Conservation (phyloP, 1,140 invertebrate genomes). For the Heliconius nattereri region DNA sequence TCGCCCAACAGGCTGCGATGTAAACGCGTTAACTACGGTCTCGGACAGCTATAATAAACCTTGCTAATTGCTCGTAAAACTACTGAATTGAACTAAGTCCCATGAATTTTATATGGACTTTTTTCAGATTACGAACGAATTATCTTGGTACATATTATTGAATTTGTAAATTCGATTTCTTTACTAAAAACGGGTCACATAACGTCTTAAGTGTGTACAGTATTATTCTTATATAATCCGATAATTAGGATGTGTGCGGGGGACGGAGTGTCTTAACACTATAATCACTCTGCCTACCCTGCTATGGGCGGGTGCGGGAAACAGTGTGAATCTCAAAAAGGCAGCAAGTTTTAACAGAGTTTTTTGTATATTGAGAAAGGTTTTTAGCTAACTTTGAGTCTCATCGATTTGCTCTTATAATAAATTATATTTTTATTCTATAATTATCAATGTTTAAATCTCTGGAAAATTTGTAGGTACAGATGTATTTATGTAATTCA, state of each 20-base stretch:
- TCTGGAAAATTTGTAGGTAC: no score
- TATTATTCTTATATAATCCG: not conserved
- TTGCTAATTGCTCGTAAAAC: slow-evolving; percentile 48
- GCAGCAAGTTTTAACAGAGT: no score
- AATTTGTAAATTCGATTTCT: not conserved
- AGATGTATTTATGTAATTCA: not conserved
- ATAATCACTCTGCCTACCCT: no score
- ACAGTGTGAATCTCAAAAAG: no score
- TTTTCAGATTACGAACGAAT: not conserved
- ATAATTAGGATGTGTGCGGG: no score
- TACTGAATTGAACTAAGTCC: slow-evolving; percentile 22
- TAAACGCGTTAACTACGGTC: slow-evolving; percentile 19
- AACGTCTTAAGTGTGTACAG: not conserved
- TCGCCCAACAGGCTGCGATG: not conserved
- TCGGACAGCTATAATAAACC: slow-evolving; percentile 40
- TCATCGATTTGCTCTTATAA: not conserved
- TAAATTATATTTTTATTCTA: not conserved
- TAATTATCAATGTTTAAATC: no score
- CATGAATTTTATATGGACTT: not conserved
- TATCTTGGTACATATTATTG: not conserved
- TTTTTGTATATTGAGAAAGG: not conserved
- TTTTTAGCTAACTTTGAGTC: not conserved
- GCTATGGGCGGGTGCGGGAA: no score
- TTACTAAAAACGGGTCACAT: not conserved
- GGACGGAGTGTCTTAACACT: no score